A percentile compares a stretch with the other conserved stretches of the same genome.
These are phyloP conservation scores for Corbicula japonica DNA, from an alignment of 2,888 invertebrate genomes.

Conservation along the genomic window DNA sequence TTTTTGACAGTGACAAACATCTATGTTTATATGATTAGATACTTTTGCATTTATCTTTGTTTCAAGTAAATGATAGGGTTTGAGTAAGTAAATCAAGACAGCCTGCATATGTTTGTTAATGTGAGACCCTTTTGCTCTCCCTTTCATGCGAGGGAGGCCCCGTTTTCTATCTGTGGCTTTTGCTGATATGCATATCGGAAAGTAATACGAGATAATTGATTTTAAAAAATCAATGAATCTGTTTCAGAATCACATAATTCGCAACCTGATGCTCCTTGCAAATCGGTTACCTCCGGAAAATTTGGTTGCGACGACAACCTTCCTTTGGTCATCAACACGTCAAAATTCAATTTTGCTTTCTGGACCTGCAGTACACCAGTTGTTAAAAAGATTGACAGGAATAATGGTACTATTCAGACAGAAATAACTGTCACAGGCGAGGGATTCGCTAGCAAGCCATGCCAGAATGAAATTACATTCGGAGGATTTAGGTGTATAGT, in stretches of 20 bases:
- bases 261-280: conserved; percentile 53
- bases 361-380: conserved; percentile 68
- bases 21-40: too few relatives aligned
- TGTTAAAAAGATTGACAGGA: conserved; percentile 56
- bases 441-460: conserved; percentile 64
- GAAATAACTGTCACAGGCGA: conserved; percentile 66
- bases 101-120: too few relatives aligned
- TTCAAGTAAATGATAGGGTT: too few relatives aligned
- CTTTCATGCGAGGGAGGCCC: too few relatives aligned
- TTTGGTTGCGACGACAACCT: conserved; percentile 59
- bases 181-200: too few relatives aligned
- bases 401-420: conserved; percentile 68
- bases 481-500: conserved; percentile 56
- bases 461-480: conserved; percentile 74
- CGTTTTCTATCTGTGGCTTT: too few relatives aligned
- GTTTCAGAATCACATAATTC: conserved; percentile 67
- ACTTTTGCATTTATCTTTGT: too few relatives aligned
- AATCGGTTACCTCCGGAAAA: conserved; percentile 44
- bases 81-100: too few relatives aligned
- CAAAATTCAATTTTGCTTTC: conserved; percentile 71
- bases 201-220: too few relatives aligned
- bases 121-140: too few relatives aligned
- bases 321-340: conserved; percentile 40
- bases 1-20: too few relatives aligned
- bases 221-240: too few relatives aligned